Evolutionary conservation across 2,888 invertebrate species (phyloP).

Genomic region (Conus canariensis): DNA sequence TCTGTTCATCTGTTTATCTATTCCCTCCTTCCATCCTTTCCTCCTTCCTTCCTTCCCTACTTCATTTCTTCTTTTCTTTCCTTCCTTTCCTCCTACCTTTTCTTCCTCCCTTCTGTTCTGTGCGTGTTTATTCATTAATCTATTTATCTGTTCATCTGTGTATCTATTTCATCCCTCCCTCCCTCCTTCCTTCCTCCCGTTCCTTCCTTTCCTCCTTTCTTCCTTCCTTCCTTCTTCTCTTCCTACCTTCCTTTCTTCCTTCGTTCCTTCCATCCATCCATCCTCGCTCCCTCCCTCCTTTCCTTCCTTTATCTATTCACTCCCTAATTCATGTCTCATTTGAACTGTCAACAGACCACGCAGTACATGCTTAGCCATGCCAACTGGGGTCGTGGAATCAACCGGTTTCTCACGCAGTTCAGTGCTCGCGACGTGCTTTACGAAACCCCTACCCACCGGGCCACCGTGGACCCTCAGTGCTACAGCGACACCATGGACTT

Average conservation of each 20-base stretch:
- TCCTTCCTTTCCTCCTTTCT: neutral
- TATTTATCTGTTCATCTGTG: neutral
- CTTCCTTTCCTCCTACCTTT: too few relatives aligned
- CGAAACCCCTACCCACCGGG: neutral
- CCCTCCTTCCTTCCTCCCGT: neutral
- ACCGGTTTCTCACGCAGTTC: slow-evolving; percentile 11
- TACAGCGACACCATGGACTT: slow-evolving; percentile 40
- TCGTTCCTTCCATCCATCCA: too few relatives aligned
- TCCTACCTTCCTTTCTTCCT: slow-evolving; percentile 1
- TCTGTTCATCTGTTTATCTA: too few relatives aligned
- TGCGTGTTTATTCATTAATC: too few relatives aligned
- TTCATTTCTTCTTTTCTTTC: too few relatives aligned
- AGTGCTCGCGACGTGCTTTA: slow-evolving; percentile 7
- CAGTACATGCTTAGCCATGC: neutral
- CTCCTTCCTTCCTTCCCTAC: too few relatives aligned
- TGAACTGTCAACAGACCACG: neutral
- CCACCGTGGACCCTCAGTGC: slow-evolving; percentile 22
- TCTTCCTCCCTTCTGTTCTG: too few relatives aligned
- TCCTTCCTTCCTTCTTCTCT: too few relatives aligned
- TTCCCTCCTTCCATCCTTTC: too few relatives aligned
- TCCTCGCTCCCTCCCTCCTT: neutral
- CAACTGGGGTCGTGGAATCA: neutral
- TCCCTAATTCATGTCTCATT: neutral
- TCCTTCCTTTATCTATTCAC: slow-evolving; percentile 14
- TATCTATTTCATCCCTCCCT: neutral